Base-by-base conservation (phyloP, 2,113 vertebrate species). In the Apodemus speciosus region DNA sequence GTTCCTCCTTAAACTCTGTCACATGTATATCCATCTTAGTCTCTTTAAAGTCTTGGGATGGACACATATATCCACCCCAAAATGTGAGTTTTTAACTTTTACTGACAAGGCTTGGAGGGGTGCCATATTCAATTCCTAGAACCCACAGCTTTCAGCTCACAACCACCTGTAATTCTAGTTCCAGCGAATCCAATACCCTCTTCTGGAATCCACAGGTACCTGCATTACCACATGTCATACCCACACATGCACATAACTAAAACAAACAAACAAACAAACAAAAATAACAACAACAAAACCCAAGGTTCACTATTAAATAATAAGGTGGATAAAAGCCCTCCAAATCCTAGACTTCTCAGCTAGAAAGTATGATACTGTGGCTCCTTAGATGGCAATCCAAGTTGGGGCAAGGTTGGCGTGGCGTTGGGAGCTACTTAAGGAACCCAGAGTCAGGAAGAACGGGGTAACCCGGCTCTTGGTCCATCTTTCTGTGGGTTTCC, bases 11-110 rank as follows among this genome's bases (percentile, higher is more conserved):
- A n/a, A 86, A 79, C 27, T 21, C 35, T 53, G 43, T 40, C 62
- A 46, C 9, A 46, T 15, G 56, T 13, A 11, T n/a, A 30, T 53
- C 66, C 77, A 77, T 93, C 38, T 35, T 18, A 32, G 64, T 66
- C 64, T 66, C 11, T 66, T 66, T 32, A 66, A 32, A 66, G 64
- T 66, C 30, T 66, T 66, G 30, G 64, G 64, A 66, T 66, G 64
- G 64, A 32, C 2, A 66, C 25, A 66, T 32, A 32, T 66, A 66
- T 66, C 64, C 64, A 66, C 64, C 46, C 40, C 23, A 32, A 83
- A 73, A 93, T 73, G 69, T 56, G 25, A 73, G 40, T 86, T 95
- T 94, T 94, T 56, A 64, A 77, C 75, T 21, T 38, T 81, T 81
- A 27, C 21, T 81, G 21, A 16, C n/a, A 81, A n/a, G n/a, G 21